These are phyloP conservation scores for Drosophila lacteicornis DNA, from an alignment of 1,140 invertebrate genomes.

Conservation along the genomic window DNA sequence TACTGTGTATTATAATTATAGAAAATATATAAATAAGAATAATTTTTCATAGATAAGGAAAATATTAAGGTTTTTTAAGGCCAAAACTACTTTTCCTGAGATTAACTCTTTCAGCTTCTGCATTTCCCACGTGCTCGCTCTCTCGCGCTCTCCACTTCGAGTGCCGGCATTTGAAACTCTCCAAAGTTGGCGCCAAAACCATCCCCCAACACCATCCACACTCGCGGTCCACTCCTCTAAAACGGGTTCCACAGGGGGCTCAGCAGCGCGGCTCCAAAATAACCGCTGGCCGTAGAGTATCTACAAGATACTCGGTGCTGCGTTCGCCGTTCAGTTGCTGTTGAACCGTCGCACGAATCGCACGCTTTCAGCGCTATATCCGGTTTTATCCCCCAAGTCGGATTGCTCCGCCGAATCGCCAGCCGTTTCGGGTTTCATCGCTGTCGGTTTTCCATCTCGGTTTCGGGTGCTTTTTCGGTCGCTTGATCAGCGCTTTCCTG, in stretches of 20 bases:
- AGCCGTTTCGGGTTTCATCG: constrained; percentile 24
- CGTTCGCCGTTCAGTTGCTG: constrained; percentile 57
- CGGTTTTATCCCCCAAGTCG: constrained; percentile 5
- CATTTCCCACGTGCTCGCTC: constrained; percentile 20
- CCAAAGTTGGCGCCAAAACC: constrained; percentile 71
- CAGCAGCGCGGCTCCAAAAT: constrained; percentile 47
- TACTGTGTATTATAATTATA: background rate
- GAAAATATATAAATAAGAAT: background rate
- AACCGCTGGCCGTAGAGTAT: constrained; percentile 7
- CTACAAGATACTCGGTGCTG: constrained; percentile 2
- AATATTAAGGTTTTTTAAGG: background rate
- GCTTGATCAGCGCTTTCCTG: constrained; percentile 61
- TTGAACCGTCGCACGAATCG: constrained; percentile 61
- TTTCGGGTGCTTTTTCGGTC: constrained; percentile 22
- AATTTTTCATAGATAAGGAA: background rate
- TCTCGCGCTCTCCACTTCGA: constrained; percentile 15
- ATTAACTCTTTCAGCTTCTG: background rate
- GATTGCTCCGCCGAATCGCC: constrained; percentile 20
- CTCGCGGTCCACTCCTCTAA: constrained; percentile 23
- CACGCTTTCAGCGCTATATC: constrained; percentile 52
- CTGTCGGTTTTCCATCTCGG: constrained; percentile 26
- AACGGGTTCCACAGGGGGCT: constrained; percentile 59
- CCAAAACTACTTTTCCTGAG: background rate
- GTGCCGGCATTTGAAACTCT: constrained; percentile 65
- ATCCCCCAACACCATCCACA: constrained; percentile 55